phyloP scores from a whole-genome alignment of 2,113 vertebrate genomes.

The Thamnaconus septentrionalis region DNA sequence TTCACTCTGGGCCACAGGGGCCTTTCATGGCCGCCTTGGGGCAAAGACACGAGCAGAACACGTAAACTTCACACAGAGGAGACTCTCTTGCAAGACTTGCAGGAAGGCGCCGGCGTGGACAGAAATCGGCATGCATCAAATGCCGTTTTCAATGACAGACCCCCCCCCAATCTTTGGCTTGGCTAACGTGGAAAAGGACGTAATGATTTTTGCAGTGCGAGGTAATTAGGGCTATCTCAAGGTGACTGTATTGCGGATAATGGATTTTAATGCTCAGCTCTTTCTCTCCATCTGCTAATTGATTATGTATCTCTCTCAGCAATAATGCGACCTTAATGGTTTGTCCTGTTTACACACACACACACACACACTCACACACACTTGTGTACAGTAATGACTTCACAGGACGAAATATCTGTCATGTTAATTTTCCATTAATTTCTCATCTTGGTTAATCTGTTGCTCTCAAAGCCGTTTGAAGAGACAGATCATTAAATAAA shows the following conservation, averaged over 20 bases:
- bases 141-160: too few relatives aligned
- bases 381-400: too few relatives aligned
- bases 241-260: slow-evolving; percentile 51
- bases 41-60: too few relatives aligned
- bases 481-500: too few relatives aligned
- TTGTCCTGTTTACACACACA: slow-evolving; percentile 29
- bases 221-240: slow-evolving; percentile 36
- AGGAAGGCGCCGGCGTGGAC: background rate
- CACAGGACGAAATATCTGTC: too few relatives aligned
- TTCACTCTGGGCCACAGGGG: too few relatives aligned
- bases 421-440: too few relatives aligned
- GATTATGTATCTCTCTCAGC: slow-evolving; percentile 34
- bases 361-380: too few relatives aligned
- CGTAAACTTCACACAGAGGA: too few relatives aligned
- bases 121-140: background rate
- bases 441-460: too few relatives aligned
- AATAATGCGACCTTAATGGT: slow-evolving; percentile 51
- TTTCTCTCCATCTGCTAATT: slow-evolving; percentile 41
- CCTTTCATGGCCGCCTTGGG: too few relatives aligned
- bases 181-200: slow-evolving; percentile 16
- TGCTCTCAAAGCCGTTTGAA: too few relatives aligned
- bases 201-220: slow-evolving; percentile 31
- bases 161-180: slow-evolving; percentile 19
- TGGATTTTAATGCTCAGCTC: slow-evolving; percentile 43
- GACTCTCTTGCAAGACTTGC: background rate